A percentile compares a stretch with the other conserved stretches of the same genome.
phyloP scores from a whole-genome alignment of 2,888 invertebrate genomes.

The Brachyptera risi region DNA sequence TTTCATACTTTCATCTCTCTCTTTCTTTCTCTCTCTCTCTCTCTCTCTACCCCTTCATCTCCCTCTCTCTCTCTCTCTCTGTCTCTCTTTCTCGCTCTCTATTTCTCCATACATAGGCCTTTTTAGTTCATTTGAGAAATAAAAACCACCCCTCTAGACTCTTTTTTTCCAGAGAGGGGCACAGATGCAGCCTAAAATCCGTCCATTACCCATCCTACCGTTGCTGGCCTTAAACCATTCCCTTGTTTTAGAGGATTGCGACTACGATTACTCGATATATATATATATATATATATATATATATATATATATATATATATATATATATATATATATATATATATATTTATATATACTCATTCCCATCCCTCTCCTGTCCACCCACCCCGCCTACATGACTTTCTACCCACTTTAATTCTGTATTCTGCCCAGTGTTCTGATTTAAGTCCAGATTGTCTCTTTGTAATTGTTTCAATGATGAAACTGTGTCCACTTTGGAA shows the following conservation, averaged over 20 bases:
- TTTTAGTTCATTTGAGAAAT: no score
- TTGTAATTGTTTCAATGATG: constrained; percentile 20
- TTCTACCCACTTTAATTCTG: background rate
- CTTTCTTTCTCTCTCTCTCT: no score
- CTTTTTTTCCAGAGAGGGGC: background rate
- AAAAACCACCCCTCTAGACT: no score
- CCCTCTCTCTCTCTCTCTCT: no score
- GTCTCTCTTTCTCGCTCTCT: no score
- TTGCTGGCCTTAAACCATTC: background rate
- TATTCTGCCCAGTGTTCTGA: background rate
- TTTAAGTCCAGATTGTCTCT: constrained; percentile 15
- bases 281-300: no score
- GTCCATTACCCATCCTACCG: constrained; percentile 10
- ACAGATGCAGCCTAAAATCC: constrained; percentile 19
- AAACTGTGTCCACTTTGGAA: constrained; percentile 12
- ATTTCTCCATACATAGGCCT: no score
- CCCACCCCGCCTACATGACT: background rate
- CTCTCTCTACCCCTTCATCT: no score
- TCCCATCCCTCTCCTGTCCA: background rate
- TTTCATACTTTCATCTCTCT: background rate
- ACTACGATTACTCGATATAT: background rate
- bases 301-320: no score
- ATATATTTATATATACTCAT: no score
- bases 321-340: no score
- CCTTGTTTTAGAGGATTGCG: background rate